Percentiles rank a stretch among this genome's conserved stretches.
Evolutionary conservation across 2,797 vertebrate species (phyloP).

Genomic region (Hozukius guyotensis): DNA sequence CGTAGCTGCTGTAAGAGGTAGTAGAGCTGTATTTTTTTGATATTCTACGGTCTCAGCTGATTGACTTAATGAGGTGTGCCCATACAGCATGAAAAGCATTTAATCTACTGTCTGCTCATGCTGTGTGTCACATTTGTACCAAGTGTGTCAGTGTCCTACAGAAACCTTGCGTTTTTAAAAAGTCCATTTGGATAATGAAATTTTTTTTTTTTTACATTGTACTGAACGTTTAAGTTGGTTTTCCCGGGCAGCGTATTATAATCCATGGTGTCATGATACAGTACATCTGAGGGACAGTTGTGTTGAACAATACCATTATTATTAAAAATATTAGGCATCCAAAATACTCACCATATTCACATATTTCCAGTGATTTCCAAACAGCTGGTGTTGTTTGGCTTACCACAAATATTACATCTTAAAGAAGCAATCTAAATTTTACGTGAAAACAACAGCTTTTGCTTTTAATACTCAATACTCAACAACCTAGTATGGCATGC

Average conservation of each 20-base stretch:
- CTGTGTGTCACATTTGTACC: background rate
- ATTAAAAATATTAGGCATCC: background rate
- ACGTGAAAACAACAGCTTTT: background rate
- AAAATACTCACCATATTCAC: background rate
- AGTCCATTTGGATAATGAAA: background rate
- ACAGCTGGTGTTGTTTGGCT: background rate
- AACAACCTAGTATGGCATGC: background rate
- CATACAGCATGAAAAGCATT: slow-evolving; percentile 38
- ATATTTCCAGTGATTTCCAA: background rate
- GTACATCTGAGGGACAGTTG: background rate
- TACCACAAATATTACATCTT: background rate
- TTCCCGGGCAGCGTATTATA: background rate
- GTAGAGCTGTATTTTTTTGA: slow-evolving; percentile 30
- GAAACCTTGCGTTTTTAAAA: background rate
- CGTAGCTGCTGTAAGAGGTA: slow-evolving; percentile 28
- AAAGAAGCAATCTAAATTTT: background rate
- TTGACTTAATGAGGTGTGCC: slow-evolving; percentile 62
- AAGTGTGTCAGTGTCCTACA: background rate
- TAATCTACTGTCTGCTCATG: slow-evolving; percentile 26
- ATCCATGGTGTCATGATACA: background rate
- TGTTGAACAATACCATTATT: background rate
- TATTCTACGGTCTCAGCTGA: slow-evolving; percentile 40
- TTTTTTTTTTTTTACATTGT: background rate
- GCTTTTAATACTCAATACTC: background rate
- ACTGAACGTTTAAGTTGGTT: background rate